A percentile compares a stretch with the other conserved stretches of the same genome.
Conservation (phyloP, 2,888 invertebrate species). For the Euspilapteryx auroguttella region DNA sequence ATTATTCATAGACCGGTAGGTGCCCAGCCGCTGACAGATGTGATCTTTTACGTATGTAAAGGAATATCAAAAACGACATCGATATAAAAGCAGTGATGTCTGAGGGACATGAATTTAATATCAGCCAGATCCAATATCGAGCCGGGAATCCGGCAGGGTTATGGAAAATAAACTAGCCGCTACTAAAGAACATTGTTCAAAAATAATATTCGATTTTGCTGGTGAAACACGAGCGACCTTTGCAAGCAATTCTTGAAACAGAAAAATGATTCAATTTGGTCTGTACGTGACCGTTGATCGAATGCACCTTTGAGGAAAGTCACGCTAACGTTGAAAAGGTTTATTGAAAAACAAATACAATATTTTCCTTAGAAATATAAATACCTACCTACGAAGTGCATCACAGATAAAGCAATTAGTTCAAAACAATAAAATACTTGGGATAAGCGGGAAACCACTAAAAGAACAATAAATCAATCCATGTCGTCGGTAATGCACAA, state of each 20-base stretch:
- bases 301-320: too few relatives aligned
- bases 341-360: too few relatives aligned
- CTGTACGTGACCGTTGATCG: too few relatives aligned
- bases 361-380: too few relatives aligned
- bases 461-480: slow-evolving; percentile 46
- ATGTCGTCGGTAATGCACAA: slow-evolving; percentile 52
- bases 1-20: slow-evolving; percentile 57
- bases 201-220: slow-evolving; percentile 17
- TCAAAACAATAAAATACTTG: too few relatives aligned
- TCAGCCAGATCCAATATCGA: slow-evolving; percentile 27
- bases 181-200: slow-evolving; percentile 10
- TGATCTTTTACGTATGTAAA: slow-evolving; percentile 60
- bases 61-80: slow-evolving; percentile 45
- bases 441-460: slow-evolving; percentile 2
- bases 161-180: slow-evolving; percentile 14
- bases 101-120: slow-evolving; percentile 39
- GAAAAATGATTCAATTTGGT: slow-evolving; percentile 2
- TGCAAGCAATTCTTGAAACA: not conserved
- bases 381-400: too few relatives aligned
- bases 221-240: slow-evolving; percentile 34
- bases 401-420: too few relatives aligned
- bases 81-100: slow-evolving; percentile 32
- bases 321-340: too few relatives aligned
- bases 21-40: slow-evolving; percentile 56
- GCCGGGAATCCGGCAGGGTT: slow-evolving; percentile 16